phyloP scores from a whole-genome alignment of 1,140 invertebrate genomes.

The Drosophila navojoa region DNA sequence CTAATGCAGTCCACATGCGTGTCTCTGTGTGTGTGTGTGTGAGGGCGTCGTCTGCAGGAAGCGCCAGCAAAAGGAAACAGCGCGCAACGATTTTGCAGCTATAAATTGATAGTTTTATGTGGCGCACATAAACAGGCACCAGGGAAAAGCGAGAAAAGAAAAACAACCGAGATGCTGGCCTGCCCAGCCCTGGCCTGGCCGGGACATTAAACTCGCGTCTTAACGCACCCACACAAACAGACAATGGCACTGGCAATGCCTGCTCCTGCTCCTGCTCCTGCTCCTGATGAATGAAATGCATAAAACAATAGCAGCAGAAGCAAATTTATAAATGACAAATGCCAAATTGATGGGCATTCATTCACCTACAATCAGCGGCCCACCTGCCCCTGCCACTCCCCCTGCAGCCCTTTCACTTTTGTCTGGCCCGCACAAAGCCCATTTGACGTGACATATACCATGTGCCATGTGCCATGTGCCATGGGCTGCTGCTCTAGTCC shows the following conservation, averaged over 20 bases:
- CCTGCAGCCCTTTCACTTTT: constrained; percentile 44
- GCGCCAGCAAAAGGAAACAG: constrained; percentile 77
- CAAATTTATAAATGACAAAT: constrained; percentile 79
- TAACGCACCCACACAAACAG: constrained; percentile 28
- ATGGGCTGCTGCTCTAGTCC: constrained; percentile 17
- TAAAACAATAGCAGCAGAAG: constrained; percentile 62
- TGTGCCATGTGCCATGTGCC: constrained; percentile 24
- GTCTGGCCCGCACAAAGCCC: constrained; percentile 16
- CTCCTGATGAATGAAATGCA: constrained; percentile 46
- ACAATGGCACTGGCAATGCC: neutral
- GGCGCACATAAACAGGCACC: constrained; percentile 72
- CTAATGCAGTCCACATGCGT: constrained; percentile 30
- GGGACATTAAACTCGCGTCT: constrained; percentile 61
- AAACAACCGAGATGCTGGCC: constrained; percentile 24
- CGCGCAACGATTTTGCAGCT: constrained; percentile 81
- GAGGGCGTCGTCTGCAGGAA: constrained; percentile 72
- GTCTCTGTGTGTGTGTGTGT: constrained; percentile 38
- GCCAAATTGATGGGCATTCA: constrained; percentile 57
- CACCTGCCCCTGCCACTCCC: neutral
- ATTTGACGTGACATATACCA: constrained; percentile 39
- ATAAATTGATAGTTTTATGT: constrained; percentile 83
- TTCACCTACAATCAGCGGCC: constrained; percentile 1
- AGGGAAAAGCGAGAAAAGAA: constrained; percentile 2
- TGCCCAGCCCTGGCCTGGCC: neutral
- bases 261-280: constrained; percentile 4